Conservation (phyloP, 1,140 invertebrate genomes). For the Lanistes nyassanus region DNA sequence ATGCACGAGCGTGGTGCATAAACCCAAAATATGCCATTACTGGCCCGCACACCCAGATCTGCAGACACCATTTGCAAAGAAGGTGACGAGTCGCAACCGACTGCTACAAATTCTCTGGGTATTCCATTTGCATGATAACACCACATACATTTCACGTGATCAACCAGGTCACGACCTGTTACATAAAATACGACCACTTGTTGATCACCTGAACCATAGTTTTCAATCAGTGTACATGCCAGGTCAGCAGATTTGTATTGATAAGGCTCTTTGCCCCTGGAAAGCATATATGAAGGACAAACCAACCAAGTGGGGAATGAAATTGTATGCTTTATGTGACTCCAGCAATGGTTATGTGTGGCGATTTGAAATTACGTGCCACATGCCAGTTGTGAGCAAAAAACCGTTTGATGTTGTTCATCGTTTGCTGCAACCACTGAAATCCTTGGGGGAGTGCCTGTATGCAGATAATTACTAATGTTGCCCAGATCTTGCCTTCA, state of each 20-base stretch:
- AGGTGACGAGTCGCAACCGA: background rate
- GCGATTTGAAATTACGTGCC: too few species aligned
- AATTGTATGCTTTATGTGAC: too few species aligned
- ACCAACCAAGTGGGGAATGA: too few species aligned
- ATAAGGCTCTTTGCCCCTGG: background rate
- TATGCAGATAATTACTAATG: too few species aligned
- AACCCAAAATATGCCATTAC: background rate
- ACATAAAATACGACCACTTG: too few species aligned
- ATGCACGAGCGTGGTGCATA: conserved; percentile 7
- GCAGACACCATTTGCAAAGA: background rate
- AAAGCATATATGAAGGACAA: background rate
- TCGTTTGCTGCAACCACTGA: too few species aligned
- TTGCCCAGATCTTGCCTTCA: too few species aligned
- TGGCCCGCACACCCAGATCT: background rate
- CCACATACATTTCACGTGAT: background rate
- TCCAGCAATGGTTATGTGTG: too few species aligned
- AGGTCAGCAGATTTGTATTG: background rate
- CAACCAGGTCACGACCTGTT: background rate
- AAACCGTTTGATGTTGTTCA: too few species aligned
- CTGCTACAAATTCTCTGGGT: background rate
- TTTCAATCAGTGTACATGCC: conserved; percentile 6
- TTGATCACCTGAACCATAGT: too few species aligned
- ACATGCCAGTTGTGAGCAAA: too few species aligned
- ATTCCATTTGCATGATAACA: background rate
- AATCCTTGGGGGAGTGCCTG: too few species aligned